Evolutionary conservation across 2,113 vertebrate species (phyloP).

Genomic region (Acanthochromis polyacanthus): DNA sequence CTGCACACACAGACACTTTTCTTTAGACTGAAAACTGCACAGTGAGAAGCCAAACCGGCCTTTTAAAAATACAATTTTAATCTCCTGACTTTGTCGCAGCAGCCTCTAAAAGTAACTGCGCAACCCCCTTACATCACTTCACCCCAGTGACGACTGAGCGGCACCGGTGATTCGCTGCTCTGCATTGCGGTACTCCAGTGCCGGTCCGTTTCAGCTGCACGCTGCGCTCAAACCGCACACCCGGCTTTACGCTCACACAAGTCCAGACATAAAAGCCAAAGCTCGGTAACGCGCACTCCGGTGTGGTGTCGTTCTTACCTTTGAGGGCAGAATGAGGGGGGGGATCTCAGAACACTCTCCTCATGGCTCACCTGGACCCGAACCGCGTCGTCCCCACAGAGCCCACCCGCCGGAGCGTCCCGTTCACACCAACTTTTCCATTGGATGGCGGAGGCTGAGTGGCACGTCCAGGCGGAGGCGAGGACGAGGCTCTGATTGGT

Average conservation of each 20-base stretch:
- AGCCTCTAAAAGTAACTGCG: constrained; percentile 45
- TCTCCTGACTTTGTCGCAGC: constrained; percentile 11
- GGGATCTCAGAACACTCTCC: constrained; percentile 37
- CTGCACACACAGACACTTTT: constrained; percentile 12
- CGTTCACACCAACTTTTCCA: constrained; percentile 74
- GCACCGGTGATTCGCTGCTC: constrained; percentile 64
- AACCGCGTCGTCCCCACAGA: constrained; percentile 69
- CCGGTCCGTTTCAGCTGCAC: constrained; percentile 54
- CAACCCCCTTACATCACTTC: constrained; percentile 50
- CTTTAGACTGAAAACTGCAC: neutral
- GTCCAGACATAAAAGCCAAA: neutral
- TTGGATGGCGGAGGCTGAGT: constrained; percentile 67
- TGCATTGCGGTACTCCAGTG: constrained; percentile 85
- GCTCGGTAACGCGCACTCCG: neutral
- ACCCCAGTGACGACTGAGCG: constrained; percentile 51
- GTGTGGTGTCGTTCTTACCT: constrained; percentile 73
- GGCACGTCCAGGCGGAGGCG: constrained; percentile 27
- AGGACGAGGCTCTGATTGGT: constrained; percentile 63
- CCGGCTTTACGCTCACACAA: neutral
- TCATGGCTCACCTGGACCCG: constrained; percentile 68
- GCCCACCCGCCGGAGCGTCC: constrained; percentile 61
- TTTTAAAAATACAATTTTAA: neutral
- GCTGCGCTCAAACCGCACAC: neutral
- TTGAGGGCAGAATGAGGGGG: constrained; percentile 24
- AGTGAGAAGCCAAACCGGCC: neutral